Percentiles rank a stretch among this genome's conserved stretches.
phyloP scores from a whole-genome alignment of 2,113 vertebrate genomes.

The Dicaeum eximium region DNA sequence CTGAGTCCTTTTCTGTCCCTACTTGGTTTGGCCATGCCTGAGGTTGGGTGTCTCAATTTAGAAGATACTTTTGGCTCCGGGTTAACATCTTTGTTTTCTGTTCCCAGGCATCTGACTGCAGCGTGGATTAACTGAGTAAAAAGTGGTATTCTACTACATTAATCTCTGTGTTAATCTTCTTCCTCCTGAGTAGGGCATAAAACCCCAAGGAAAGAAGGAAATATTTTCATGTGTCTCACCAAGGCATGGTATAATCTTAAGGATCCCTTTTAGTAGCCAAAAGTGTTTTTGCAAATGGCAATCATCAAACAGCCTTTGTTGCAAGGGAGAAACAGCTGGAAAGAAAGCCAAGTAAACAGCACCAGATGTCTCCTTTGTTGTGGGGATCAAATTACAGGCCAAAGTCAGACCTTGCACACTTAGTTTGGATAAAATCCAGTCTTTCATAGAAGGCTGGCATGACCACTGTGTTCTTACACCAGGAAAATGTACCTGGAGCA shows the following conservation, averaged over 20 bases:
- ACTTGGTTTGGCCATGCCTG: neutral
- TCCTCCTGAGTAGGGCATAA: neutral
- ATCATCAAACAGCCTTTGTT: neutral
- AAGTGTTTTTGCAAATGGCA: neutral
- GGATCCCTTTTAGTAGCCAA: neutral
- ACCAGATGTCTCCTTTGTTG: neutral
- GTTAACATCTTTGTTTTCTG: neutral
- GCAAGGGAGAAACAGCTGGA: neutral
- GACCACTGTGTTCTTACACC: neutral
- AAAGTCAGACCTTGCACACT: neutral
- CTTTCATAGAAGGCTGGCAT: neutral
- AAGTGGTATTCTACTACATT: neutral
- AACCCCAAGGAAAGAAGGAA: neutral
- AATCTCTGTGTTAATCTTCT: neutral
- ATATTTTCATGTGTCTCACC: neutral
- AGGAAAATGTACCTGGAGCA: neutral
- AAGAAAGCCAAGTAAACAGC: neutral
- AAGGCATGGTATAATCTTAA: neutral
- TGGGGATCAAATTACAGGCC: neutral
- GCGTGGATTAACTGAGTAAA: neutral
- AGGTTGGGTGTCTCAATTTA: neutral
- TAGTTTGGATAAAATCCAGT: neutral
- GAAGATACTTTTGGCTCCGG: neutral
- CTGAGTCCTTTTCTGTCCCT: neutral
- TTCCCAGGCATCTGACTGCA: neutral